These are phyloP conservation scores for Octodon degus DNA, from an alignment of 2,113 vertebrate genomes.

Conservation along the genomic window DNA sequence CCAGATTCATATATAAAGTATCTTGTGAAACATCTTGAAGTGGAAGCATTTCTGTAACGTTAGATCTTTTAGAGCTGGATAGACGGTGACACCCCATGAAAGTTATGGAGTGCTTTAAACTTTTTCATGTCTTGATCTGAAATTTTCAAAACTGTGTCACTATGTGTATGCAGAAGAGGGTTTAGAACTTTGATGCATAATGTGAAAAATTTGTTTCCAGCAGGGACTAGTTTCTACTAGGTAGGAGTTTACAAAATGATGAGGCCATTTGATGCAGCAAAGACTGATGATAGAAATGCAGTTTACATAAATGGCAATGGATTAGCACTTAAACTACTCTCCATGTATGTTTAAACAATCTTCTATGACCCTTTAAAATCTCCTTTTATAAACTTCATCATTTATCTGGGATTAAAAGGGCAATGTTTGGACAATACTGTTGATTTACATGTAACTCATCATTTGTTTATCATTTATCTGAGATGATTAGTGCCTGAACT, in stretches of 20 bases:
- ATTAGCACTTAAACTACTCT: slow-evolving; percentile 84
- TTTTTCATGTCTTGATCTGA: slow-evolving; percentile 37
- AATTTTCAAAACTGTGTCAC: slow-evolving; percentile 75
- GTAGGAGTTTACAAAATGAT: slow-evolving; percentile 81
- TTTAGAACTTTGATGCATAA: slow-evolving; percentile 72
- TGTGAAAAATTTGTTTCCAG: slow-evolving; percentile 79
- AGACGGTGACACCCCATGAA: slow-evolving; percentile 58
- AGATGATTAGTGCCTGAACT: slow-evolving; percentile 81
- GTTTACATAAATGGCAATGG: slow-evolving; percentile 82
- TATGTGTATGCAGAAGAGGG: slow-evolving; percentile 52
- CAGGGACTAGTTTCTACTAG: slow-evolving; percentile 74
- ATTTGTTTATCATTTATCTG: slow-evolving; percentile 85
- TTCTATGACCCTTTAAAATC: slow-evolving; percentile 82
- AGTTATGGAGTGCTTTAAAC: slow-evolving; percentile 74
- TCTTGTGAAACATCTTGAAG: slow-evolving; percentile 72
- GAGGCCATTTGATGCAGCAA: slow-evolving; percentile 72
- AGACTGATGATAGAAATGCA: slow-evolving; percentile 78
- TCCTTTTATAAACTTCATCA: slow-evolving; percentile 86
- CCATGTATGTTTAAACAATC: slow-evolving; percentile 83
- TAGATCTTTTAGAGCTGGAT: slow-evolving; percentile 72
- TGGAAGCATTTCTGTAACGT: slow-evolving; percentile 69
- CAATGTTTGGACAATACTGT: slow-evolving; percentile 87
- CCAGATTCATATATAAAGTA: slow-evolving; percentile 62
- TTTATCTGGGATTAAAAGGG: slow-evolving; percentile 87
- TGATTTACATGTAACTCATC: slow-evolving; percentile 85